Base-by-base conservation (phyloP, 2,797 vertebrate genomes). In the Argyrosomus regius region DNA sequence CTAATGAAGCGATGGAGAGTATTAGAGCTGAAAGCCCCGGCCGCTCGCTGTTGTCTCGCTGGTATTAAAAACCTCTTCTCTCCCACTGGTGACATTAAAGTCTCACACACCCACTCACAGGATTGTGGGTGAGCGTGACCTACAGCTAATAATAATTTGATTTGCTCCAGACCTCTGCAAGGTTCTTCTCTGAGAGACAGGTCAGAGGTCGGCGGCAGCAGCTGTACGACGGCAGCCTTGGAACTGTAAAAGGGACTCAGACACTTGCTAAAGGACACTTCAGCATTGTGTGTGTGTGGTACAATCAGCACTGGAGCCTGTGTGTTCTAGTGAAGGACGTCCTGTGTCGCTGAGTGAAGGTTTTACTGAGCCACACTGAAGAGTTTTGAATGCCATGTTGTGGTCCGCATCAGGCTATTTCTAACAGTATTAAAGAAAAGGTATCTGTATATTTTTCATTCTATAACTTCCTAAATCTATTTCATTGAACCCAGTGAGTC, bases 1-100 rank as follows among this genome's bases (percentile, higher is more conserved):
- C 80, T 93, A 89, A 91, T 91, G 83, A 91, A 85, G 78, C 65
- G 16, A 80, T 45, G 54, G 76, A 74, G 83, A 72, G 66, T 61
- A 91, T 85, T 72, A 72, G 70, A 88, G 85, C 83, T 84, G 68
- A 86, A 83, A 78, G 86, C 65, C 54, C 4, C 10, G 73, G 53
- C 78, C 76, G 73, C 62, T 83, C 50, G 22, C 68, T 85, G 75
- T 75, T 68, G 74, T 72, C 35, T 39, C 57, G 5, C 75, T 43
- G 67, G 52, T 75, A 81, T 85, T 72, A 76, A 68, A 84, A 68
- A 68, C 48, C 61, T 74, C 50, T 65, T 61, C 64, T 82, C 67
- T 73, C 73, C 62, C 66, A 43, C 63, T 52, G 61, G 53, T 77
- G 84, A 83, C 78, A 82, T 72, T 20, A 72, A 62, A 74, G 70